Base-by-base conservation (phyloP, 2,888 invertebrate genomes). In the Lithophane leautieri region DNA sequence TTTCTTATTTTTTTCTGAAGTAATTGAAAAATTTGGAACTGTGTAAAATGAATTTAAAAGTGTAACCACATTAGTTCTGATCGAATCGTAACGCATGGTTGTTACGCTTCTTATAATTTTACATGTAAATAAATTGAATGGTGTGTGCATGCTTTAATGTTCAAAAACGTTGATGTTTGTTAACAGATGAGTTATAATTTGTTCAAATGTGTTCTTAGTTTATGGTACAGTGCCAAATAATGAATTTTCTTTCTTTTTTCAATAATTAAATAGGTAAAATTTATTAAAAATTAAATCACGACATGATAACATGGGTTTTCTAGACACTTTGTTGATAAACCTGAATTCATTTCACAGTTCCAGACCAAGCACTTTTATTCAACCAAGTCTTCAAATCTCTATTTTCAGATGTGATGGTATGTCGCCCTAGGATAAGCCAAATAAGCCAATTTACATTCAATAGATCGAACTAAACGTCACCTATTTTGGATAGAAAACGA, bases 401-500 rank as follows among this genome's bases (percentile, higher is more conserved):
- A 70, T 71, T 52, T 22, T 25, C 11, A 50, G 42, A 66, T 61
- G 69, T 75, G 61, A 69, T n/a, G 34, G 11, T 74, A 79, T 70
- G 56, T 7, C 8, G 1, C 8, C 4, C 6, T 16, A 67, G n/a
- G 44, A 67, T 58, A 40, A 54, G 19, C 6, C 22, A 63, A 22
- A 67, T 58, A 40, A 54, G 19, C 6, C 22, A 63, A 22, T 76
- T 80, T 68, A 63, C 11, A 80, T 80, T 79, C 79, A 70, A 79
- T 70, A 42, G 60, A 34, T 52, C 42, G 19, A 70, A 68, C 60
- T 25, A 11, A 80, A 68, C 25, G 47, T 14, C 34, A 76, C 54
- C 25, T 25, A 52, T 63, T 79, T 70, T n/a, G 34, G 14, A 68
- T 54, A 42, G 56, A 4, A 9, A 6, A 71, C 76, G 47, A 3